Conservation (phyloP, 2,888 invertebrate species). For the Tenthredo notha region DNA sequence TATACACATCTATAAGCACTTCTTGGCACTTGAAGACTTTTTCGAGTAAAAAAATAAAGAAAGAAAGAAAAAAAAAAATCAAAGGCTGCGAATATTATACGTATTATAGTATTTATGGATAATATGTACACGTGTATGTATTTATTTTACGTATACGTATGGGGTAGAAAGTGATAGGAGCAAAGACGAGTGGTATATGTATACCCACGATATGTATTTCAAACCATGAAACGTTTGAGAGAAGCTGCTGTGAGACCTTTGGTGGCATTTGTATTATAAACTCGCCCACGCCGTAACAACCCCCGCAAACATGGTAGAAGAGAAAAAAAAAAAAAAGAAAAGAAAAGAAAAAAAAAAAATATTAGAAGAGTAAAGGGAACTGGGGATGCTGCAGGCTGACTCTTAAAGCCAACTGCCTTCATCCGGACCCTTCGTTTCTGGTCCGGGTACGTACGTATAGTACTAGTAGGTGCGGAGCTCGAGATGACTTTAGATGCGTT, state of each 20-base stretch:
- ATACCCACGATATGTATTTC: too few relatives aligned
- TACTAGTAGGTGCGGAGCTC: constrained; percentile 4
- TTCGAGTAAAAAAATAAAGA: not conserved
- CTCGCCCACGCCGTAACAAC: constrained; percentile 52
- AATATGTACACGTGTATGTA: not conserved
- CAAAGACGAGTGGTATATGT: constrained; percentile 7
- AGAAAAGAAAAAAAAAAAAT: constrained; percentile 14
- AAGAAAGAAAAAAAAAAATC: not conserved
- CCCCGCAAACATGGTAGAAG: constrained; percentile 38
- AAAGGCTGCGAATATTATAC: not conserved
- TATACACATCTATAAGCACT: not conserved
- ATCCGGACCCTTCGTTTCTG: constrained; percentile 23
- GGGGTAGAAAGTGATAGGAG: not conserved
- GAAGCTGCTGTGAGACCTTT: constrained; percentile 3
- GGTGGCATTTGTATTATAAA: constrained; percentile 39
- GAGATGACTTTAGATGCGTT: constrained; percentile 44
- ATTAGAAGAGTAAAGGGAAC: constrained; percentile 20
- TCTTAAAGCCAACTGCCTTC: constrained; percentile 65
- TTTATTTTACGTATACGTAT: not conserved
- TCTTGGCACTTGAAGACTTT: constrained; percentile 7
- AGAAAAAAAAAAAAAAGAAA: not conserved
- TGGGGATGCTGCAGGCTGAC: constrained; percentile 55
- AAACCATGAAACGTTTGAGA: constrained; percentile 29
- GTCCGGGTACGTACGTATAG: not conserved
- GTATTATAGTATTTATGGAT: not conserved